Percentiles rank a stretch among this genome's conserved stretches.
Conservation (phyloP, 1,140 invertebrate genomes). For the Eufriesea mexicana region DNA sequence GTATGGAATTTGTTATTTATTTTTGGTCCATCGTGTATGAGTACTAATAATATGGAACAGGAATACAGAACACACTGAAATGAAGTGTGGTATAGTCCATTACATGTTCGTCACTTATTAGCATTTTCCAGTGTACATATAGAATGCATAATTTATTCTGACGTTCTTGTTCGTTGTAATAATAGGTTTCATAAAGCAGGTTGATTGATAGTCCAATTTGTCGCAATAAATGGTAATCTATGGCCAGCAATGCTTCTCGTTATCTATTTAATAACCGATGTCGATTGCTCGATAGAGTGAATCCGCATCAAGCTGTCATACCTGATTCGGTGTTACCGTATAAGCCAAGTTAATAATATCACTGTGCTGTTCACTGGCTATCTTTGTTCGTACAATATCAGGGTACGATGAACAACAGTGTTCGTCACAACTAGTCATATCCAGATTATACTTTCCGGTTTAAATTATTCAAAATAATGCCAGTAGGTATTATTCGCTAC, state of each 20-base stretch:
- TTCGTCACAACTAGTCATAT: neutral
- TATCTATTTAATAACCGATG: neutral
- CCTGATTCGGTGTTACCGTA: neutral
- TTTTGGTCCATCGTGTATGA: too few relatives aligned
- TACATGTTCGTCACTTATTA: neutral
- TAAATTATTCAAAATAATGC: too few relatives aligned
- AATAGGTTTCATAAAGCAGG: neutral
- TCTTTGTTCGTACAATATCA: neutral
- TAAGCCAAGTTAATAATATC: neutral
- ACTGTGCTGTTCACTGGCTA: neutral
- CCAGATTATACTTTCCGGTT: neutral
- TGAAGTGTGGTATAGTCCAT: neutral
- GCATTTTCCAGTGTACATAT: neutral
- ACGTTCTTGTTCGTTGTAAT: neutral
- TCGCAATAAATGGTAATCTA: neutral
- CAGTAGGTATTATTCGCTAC: too few relatives aligned
- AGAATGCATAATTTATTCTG: neutral
- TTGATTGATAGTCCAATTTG: conserved; percentile 3
- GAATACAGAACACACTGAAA: neutral
- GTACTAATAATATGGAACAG: too few relatives aligned
- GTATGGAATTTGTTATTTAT: too few relatives aligned
- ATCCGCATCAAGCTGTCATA: neutral
- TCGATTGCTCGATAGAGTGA: neutral
- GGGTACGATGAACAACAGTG: neutral
- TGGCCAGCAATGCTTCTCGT: neutral